Percentiles rank a stretch among this genome's conserved stretches.
These are phyloP conservation scores for Falco biarmicus DNA, from an alignment of 2,797 vertebrate genomes.

Conservation along the genomic window DNA sequence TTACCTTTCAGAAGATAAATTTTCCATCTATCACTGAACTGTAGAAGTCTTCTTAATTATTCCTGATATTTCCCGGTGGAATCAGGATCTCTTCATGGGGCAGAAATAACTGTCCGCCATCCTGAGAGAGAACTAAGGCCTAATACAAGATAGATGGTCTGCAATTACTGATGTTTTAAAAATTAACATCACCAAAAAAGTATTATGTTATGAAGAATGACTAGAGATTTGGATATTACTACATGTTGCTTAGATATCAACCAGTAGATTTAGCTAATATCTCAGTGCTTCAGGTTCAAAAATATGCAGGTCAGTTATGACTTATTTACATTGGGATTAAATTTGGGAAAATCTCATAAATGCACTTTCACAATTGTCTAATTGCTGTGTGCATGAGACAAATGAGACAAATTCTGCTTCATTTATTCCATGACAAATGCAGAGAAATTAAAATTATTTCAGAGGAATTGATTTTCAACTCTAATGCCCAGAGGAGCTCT, in stretches of 20 bases:
- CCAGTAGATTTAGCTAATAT: neutral
- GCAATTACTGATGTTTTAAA: constrained; percentile 2
- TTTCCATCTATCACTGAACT: constrained; percentile 45
- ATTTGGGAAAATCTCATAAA: constrained; percentile 31
- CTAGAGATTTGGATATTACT: neutral
- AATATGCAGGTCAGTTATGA: neutral
- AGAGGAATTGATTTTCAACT: constrained; percentile 45
- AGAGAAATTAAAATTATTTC: constrained; percentile 49
- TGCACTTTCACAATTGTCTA: constrained; percentile 12
- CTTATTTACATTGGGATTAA: neutral
- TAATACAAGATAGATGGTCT: neutral
- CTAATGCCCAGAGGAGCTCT: constrained; percentile 16
- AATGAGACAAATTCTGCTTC: constrained; percentile 39
- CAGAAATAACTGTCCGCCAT: constrained; percentile 29
- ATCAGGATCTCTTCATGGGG: constrained; percentile 25
- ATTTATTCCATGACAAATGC: constrained; percentile 52
- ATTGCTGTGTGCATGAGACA: constrained; percentile 16
- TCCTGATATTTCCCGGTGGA: constrained; percentile 61
- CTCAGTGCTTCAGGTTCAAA: neutral
- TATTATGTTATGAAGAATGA: neutral
- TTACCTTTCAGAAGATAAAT: constrained; percentile 69
- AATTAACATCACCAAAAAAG: neutral
- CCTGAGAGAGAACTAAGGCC: neutral
- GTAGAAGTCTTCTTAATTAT: constrained; percentile 69
- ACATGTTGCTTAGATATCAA: neutral